Evolutionary conservation across 2,113 vertebrate species (phyloP).

Genomic region (Chrysemys picta): DNA sequence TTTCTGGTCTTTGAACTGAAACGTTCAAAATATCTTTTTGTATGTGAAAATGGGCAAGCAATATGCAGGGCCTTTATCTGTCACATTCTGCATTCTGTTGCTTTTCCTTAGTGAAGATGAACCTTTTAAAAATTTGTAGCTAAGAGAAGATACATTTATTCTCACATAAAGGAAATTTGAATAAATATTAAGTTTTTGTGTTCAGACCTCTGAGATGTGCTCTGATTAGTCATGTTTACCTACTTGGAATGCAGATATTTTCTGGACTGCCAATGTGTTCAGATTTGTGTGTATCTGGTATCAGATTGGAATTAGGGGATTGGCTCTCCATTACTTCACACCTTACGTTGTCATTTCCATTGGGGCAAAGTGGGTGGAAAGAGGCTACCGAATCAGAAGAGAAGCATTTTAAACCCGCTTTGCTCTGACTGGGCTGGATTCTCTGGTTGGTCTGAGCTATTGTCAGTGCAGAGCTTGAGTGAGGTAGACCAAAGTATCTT

Average conservation of each 20-base stretch:
- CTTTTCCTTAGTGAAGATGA: slow-evolving; percentile 17
- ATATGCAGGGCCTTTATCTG: slow-evolving; percentile 19
- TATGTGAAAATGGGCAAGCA: slow-evolving; percentile 1
- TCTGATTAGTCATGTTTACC: slow-evolving; percentile 28
- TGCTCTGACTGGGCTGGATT: neutral
- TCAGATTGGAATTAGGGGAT: neutral
- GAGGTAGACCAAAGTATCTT: slow-evolving; percentile 32
- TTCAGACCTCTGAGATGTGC: neutral
- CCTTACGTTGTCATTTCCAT: neutral
- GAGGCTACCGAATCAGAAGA: slow-evolving; percentile 3
- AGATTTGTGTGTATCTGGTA: neutral
- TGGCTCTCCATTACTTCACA: neutral
- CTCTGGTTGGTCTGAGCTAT: neutral
- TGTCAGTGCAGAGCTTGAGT: neutral
- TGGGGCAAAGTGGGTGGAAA: neutral
- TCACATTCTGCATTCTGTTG: slow-evolving; percentile 38
- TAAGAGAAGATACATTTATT: slow-evolving; percentile 23
- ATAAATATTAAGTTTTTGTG: slow-evolving; percentile 31
- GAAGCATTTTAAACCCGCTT: slow-evolving; percentile 21
- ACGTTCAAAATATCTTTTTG: slow-evolving; percentile 39
- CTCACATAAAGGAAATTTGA: slow-evolving; percentile 41
- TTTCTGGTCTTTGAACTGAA: slow-evolving; percentile 41
- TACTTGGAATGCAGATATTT: neutral
- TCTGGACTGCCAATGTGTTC: neutral
- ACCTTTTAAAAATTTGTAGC: slow-evolving; percentile 30